These are phyloP conservation scores for Clangula hyemalis DNA, from an alignment of 2,797 vertebrate genomes.

Conservation along the genomic window DNA sequence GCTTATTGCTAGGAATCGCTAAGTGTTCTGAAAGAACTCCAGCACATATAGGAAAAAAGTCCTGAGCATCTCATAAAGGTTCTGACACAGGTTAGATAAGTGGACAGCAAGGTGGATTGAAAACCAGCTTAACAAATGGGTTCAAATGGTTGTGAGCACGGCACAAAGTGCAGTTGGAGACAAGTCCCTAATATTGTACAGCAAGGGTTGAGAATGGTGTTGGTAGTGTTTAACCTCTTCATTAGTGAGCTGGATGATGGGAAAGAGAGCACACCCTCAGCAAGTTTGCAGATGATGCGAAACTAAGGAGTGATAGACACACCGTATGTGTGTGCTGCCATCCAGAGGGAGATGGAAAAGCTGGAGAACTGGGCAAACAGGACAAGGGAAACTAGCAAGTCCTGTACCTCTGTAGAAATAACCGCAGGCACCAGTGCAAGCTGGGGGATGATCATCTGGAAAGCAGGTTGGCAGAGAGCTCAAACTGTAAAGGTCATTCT, in stretches of 20 bases:
- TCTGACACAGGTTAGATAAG: not conserved
- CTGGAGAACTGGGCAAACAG: not conserved
- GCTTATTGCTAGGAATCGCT: not conserved
- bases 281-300: not conserved
- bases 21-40: not conserved
- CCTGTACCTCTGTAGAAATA: not conserved
- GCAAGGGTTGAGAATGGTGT: not conserved
- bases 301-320: not conserved
- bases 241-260: not conserved
- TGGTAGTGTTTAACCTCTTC: not conserved
- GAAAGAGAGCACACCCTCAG: not conserved
- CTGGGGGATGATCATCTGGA: not conserved
- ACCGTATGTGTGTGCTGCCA: not conserved
- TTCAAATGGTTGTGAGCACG: not conserved
- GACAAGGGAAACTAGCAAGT: not conserved
- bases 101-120: not conserved
- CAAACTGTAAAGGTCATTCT: not conserved
- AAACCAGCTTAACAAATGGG: rapidly evolving
- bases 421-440: not conserved
- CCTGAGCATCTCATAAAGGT: not conserved
- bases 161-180: not conserved
- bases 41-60: not conserved
- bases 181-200: not conserved
- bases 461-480: not conserved
- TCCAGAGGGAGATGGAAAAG: not conserved